A percentile compares a stretch with the other conserved stretches of the same genome.
phyloP scores from a whole-genome alignment of 2,113 vertebrate species.

The Lepidothrix coronata region DNA sequence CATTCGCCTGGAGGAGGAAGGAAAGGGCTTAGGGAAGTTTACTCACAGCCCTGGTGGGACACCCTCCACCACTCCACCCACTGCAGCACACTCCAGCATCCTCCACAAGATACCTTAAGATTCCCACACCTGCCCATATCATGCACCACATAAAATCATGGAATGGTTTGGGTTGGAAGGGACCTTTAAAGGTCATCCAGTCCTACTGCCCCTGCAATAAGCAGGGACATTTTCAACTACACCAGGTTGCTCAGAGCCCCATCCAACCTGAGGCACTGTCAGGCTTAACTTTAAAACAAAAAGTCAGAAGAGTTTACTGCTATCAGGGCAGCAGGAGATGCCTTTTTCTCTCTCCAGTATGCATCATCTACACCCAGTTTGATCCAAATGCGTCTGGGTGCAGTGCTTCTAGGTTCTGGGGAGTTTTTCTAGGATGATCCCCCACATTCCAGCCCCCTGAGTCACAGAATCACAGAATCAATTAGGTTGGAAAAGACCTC shows the following conservation, averaged over 20 bases:
- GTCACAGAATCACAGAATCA: background rate
- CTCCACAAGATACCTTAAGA: background rate
- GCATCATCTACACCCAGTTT: background rate
- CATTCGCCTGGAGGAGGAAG: constrained; percentile 79
- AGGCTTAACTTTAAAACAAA: background rate
- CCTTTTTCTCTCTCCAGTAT: background rate
- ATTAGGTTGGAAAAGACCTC: background rate
- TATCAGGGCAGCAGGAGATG: background rate
- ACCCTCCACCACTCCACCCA: background rate
- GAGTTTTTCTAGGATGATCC: background rate
- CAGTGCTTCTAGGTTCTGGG: background rate
- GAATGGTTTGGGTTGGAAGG: background rate
- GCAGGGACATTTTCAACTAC: background rate
- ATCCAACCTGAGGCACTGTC: background rate
- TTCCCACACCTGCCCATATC: background rate
- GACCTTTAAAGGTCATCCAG: background rate
- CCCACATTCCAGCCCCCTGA: background rate
- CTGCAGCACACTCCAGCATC: background rate
- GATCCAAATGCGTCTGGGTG: background rate
- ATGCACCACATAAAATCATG: background rate
- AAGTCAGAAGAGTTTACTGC: background rate
- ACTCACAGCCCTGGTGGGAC: fast-evolving
- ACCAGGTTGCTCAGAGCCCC: background rate
- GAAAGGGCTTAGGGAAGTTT: background rate
- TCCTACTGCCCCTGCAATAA: background rate